Evolutionary conservation across 2,888 invertebrate genomes (phyloP).

Genomic region (Ormyrus labotus): DNA sequence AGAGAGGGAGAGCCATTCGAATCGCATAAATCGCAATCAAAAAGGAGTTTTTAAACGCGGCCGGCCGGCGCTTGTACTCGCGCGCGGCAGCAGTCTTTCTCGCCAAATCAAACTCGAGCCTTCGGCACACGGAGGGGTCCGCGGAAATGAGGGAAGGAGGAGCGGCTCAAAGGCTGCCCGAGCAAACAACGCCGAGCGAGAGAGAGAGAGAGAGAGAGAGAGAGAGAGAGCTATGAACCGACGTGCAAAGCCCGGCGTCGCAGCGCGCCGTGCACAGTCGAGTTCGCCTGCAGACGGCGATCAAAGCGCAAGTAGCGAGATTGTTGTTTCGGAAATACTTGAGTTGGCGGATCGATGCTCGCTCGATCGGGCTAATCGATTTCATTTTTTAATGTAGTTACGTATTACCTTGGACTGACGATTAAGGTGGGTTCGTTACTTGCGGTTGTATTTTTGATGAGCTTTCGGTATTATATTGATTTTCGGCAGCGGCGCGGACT

Average conservation of each 20-base stretch:
- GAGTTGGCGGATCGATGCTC: background rate
- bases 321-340: conserved; percentile 31
- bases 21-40: conserved; percentile 12
- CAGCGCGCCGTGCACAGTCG: no score
- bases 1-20: background rate
- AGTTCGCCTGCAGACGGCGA: background rate
- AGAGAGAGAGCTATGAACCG: background rate
- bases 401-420: background rate
- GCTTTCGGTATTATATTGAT: no score
- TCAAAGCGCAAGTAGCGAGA: conserved; percentile 11
- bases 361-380: no score
- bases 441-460: no score
- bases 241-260: no score
- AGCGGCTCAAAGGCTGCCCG: conserved; percentile 21
- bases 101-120: background rate
- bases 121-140: background rate
- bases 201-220: background rate
- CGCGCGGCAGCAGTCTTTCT: no score
- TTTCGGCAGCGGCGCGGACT: no score
- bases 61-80: background rate
- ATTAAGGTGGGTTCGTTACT: no score
- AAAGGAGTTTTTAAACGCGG: background rate
- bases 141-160: conserved; percentile 16
- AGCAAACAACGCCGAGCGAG: background rate
- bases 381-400: background rate